phyloP scores from a whole-genome alignment of 2,797 vertebrate species.

The Calcarius lapponicus region DNA sequence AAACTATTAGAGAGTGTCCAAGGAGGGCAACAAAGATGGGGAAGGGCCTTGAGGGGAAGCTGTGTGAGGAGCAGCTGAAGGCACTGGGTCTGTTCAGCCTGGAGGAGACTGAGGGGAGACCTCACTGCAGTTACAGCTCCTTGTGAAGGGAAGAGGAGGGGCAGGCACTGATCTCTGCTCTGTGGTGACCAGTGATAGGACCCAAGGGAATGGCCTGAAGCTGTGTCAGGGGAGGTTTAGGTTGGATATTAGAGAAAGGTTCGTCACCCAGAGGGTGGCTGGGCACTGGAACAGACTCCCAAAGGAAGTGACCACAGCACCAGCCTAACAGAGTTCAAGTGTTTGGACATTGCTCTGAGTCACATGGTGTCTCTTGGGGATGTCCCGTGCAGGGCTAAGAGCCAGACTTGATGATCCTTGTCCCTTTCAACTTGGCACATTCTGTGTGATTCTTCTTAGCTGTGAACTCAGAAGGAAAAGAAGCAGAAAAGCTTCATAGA shows the following conservation, averaged over 20 bases:
- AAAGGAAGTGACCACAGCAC: no score
- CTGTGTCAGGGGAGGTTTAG: accelerated
- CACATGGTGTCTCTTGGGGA: neutral
- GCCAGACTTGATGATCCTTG: neutral
- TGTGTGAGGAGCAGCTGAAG: accelerated
- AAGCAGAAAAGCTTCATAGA: neutral
- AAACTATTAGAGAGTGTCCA: neutral
- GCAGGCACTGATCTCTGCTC: neutral
- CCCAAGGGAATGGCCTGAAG: accelerated
- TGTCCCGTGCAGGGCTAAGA: neutral
- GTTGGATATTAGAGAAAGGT: neutral
- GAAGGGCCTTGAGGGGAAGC: neutral
- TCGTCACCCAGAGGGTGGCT: neutral
- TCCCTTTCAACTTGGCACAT: neutral
- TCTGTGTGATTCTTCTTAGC: neutral
- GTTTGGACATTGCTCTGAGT: neutral
- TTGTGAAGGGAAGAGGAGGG: accelerated
- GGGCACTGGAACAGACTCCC: neutral
- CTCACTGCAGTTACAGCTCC: neutral
- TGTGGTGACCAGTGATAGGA: neutral
- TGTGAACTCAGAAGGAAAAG: neutral
- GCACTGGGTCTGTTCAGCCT: neutral
- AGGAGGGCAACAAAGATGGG: neutral
- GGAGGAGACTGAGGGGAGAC: neutral
- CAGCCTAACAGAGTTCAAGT: neutral